phyloP scores from a whole-genome alignment of 1,140 invertebrate genomes.

The Orussus abietinus region DNA sequence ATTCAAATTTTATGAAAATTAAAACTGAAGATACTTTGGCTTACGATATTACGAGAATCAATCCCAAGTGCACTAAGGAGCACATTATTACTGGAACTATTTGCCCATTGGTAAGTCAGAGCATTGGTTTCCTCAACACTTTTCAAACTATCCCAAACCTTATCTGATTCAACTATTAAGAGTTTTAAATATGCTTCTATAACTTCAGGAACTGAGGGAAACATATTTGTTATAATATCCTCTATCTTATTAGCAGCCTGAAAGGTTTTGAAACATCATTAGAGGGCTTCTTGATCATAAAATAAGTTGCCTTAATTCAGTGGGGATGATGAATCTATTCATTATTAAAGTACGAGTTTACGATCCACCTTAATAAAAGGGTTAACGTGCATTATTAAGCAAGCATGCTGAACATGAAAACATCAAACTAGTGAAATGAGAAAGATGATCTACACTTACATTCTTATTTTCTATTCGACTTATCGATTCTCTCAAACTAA shows the following conservation, averaged over 20 bases:
- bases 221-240: constrained; percentile 47
- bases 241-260: constrained; percentile 49
- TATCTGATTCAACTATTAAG: constrained; percentile 36
- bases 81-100: constrained; percentile 65
- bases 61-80: constrained; percentile 70
- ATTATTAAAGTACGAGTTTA: no score
- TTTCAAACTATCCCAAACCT: constrained; percentile 57
- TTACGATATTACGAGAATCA: constrained; percentile 80
- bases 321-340: no score
- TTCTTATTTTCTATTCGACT: constrained; percentile 55
- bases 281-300: no score
- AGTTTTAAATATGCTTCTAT: constrained; percentile 33
- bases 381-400: no score
- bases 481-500: constrained; percentile 52
- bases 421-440: no score
- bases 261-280: constrained; percentile 20
- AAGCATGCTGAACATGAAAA: no score
- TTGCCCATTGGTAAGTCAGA: constrained; percentile 67
- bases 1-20: no score
- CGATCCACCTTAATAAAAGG: no score
- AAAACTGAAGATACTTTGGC: no score
- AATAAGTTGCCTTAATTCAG: no score
- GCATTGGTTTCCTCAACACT: constrained; percentile 67
- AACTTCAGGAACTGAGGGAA: constrained; percentile 30
- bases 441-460: constrained; percentile 37